These are phyloP conservation scores for Eremobia ochroleuca DNA, from an alignment of 2,888 invertebrate genomes.

Conservation along the genomic window DNA sequence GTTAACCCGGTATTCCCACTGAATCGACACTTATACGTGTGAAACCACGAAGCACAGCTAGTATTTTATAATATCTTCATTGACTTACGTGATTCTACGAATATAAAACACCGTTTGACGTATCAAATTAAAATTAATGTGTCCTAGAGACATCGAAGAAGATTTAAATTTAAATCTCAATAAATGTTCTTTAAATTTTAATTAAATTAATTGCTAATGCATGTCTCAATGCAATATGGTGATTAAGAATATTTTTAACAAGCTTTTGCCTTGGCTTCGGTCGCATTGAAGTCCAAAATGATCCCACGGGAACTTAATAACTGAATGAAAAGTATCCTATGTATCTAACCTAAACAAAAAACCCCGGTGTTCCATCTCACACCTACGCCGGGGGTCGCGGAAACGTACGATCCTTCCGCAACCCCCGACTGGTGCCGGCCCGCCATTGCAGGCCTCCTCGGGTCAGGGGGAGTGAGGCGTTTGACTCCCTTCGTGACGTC, in stretches of 20 bases:
- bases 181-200: constrained; percentile 24
- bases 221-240: constrained; percentile 7
- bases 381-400: no score
- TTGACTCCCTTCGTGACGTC: no score
- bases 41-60: no score
- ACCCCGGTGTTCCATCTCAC: no score
- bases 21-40: no score
- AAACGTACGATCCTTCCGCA: no score
- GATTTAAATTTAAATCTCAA: constrained; percentile 17
- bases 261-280: background rate
- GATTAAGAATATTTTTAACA: background rate
- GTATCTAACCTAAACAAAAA: no score
- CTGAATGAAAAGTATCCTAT: background rate
- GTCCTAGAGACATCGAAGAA: constrained; percentile 52
- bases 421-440: no score
- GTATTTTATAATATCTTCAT: background rate
- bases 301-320: background rate
- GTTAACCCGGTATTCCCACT: no score
- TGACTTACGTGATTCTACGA: background rate
- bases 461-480: no score
- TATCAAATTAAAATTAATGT: constrained; percentile 47
- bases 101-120: background rate
- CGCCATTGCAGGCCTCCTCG: no score
- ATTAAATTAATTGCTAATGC: constrained; percentile 3
- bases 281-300: background rate